Conservation (phyloP, 1,140 invertebrate genomes). For the honey bee (Apis mellifera) region DNA sequence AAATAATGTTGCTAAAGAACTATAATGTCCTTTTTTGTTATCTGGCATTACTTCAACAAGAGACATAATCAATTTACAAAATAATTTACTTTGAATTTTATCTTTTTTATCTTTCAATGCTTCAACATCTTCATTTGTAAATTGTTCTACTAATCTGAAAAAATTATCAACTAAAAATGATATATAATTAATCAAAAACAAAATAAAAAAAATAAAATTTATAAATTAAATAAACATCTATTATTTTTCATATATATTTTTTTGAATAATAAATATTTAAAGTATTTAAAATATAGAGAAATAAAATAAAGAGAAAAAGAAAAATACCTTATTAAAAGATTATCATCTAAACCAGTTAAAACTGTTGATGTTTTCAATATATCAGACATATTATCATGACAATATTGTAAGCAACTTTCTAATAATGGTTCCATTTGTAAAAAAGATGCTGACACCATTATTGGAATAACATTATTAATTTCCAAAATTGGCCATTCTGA, state of each 20-base stretch:
- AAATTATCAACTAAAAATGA: constrained; percentile 39
- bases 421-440: constrained; percentile 95
- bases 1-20: constrained; percentile 88
- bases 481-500: constrained; percentile 89
- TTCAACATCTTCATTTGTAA: constrained; percentile 90
- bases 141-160: constrained; percentile 88
- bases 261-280: constrained; percentile 37
- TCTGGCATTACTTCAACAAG: constrained; percentile 87
- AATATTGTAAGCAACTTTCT: constrained; percentile 90
- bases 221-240: background rate
- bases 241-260: background rate
- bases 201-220: constrained; percentile 5
- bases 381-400: constrained; percentile 90
- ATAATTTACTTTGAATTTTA: constrained; percentile 91
- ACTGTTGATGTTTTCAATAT: constrained; percentile 90
- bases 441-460: constrained; percentile 96
- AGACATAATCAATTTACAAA: constrained; percentile 90
- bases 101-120: constrained; percentile 90
- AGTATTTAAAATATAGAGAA: background rate
- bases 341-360: constrained; percentile 91
- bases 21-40: constrained; percentile 88
- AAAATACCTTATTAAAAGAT: constrained; percentile 84
- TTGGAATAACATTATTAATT: constrained; percentile 92
- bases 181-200: constrained; percentile 17
- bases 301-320: background rate